Base-by-base conservation (phyloP, 2,113 vertebrate genomes). In the Mesembrinibis cayennensis region DNA sequence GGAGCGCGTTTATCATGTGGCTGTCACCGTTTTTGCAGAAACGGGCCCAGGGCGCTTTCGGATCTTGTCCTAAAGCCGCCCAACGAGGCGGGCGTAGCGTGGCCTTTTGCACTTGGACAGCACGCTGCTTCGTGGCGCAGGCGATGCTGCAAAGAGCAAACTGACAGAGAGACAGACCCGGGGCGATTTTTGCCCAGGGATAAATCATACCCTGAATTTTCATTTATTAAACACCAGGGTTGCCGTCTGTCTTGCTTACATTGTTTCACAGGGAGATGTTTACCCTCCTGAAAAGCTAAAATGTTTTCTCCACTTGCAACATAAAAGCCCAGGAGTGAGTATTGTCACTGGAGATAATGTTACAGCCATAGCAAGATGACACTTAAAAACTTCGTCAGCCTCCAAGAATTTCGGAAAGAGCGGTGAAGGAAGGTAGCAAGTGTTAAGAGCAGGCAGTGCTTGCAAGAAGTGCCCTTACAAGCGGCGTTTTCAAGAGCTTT, bases 21-120 rank as follows among this genome's bases (percentile, higher is more conserved):
- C 84, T 89, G 90, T 93, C 92, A 32, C 74, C 36, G 5, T 76
- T 95, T 86, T 90, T 81, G 89, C 77, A 93, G 90, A 93, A 93
- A 72, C 4, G 4, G 20, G 40, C 36, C 49, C 49, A 1, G 61
- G 9, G 34, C 1, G 0, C 27, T 47, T 47, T 52, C 1, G 27
- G 82, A 27, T 55, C 71, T 30, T 80, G 88, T 90, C 90, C 62
- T 5, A 5, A 65, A 82, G 90, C 44, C 62, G 44, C 74, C 70
- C 65, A 12, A 4, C 10, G 10, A 13, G 44, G 26, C 5, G 0
- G 50, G 44, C 8, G 0, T 34, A 15, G 49, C 2, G 2, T 10
- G 79, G 69, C 77, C 42, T 8, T 44, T 45, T 40, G 69, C 50
- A 0, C 32, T 9, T 2, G 69, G 86, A 18, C 58, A 6, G 30